These are phyloP conservation scores for Vireo griseus DNA, from an alignment of 2,797 vertebrate genomes.

Conservation along the genomic window DNA sequence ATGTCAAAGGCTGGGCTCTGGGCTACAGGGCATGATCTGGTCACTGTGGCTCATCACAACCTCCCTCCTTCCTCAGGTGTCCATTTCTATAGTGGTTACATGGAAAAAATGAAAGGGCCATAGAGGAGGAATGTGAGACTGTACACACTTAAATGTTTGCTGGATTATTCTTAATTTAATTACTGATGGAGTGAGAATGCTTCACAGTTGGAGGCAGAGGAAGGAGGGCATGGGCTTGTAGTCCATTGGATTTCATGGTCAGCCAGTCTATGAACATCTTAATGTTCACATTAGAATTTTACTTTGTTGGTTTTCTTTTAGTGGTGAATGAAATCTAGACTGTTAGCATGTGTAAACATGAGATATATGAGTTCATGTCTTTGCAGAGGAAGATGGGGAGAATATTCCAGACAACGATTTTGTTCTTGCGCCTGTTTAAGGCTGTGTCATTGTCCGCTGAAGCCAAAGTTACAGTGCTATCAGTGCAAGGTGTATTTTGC, in stretches of 20 bases:
- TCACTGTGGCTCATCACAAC: rapidly evolving
- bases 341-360: not conserved
- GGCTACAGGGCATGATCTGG: rapidly evolving
- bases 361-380: not conserved
- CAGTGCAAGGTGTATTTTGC: constrained; percentile 7
- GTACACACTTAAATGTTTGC: not conserved
- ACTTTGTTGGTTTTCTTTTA: constrained; percentile 37
- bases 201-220: not conserved
- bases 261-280: not conserved
- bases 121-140: not conserved
- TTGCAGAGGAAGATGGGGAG: not conserved
- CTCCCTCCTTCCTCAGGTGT: not conserved
- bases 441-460: rapidly evolving
- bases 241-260: not conserved
- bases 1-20: not conserved
- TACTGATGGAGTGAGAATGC: not conserved
- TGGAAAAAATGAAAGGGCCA: not conserved
- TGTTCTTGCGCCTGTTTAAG: not conserved
- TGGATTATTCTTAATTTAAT: not conserved
- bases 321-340: constrained; percentile 11
- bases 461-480: not conserved
- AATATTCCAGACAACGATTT: not conserved
- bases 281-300: constrained; percentile 24
- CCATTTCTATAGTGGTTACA: not conserved
- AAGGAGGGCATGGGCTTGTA: not conserved